These are phyloP conservation scores for Sula dactylatra DNA, from an alignment of 2,113 vertebrate genomes.

Conservation along the genomic window DNA sequence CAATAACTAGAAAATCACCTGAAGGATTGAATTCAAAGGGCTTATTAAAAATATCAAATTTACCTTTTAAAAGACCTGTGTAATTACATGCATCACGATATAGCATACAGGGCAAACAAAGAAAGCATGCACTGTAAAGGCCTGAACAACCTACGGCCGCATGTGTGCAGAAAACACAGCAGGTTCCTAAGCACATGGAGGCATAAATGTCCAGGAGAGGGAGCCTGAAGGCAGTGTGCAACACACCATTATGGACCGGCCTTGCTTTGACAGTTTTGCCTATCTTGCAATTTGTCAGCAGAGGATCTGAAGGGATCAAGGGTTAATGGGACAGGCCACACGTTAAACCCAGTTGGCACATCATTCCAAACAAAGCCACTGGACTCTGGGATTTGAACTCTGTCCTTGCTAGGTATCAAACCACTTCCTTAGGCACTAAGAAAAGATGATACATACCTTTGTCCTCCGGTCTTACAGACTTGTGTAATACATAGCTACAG, in stretches of 20 bases:
- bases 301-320: not conserved
- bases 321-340: not conserved
- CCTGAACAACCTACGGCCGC: not conserved
- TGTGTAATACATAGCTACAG: not conserved
- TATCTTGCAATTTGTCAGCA: not conserved
- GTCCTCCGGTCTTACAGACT: not conserved
- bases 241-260: not conserved
- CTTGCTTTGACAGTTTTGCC: not conserved
- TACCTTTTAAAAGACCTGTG: conserved; percentile 15
- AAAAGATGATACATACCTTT: not conserved
- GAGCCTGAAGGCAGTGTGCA: not conserved
- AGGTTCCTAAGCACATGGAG: not conserved
- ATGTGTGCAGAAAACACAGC: not conserved
- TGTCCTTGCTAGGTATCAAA: not conserved
- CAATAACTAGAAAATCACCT: conserved; percentile 48
- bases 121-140: not conserved
- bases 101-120: not conserved
- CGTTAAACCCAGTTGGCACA: not conserved
- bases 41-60: conserved; percentile 37
- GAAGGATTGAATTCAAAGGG: conserved; percentile 28
- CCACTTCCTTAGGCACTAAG: not conserved
- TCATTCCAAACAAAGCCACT: not conserved
- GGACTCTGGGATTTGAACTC: not conserved
- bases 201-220: not conserved
- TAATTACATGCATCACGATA: not conserved